Base-by-base conservation (phyloP, 2,888 invertebrate species). In the Parnassius orleans region DNA sequence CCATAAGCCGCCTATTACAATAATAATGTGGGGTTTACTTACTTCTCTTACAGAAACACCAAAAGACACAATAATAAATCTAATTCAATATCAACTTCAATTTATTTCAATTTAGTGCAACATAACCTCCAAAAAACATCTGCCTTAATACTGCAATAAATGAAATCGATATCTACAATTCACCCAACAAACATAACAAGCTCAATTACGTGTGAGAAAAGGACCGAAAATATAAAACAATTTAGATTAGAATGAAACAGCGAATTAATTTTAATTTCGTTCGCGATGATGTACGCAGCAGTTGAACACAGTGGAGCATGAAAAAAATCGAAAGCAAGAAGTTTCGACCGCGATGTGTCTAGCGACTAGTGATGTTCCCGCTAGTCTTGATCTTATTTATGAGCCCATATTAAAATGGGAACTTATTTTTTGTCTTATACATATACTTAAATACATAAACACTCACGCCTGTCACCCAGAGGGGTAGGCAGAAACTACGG, bases 251-350 rank as follows among this genome's bases (percentile, higher is more conserved):
- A 61, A 56, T 2, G 61, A 61, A 48, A 61, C 15, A 44, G 56
- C 19, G 51, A 7, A 51, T n/a, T 61, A 56, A 50, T 56, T 56
- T 55, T 55, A 61, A 52, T 57, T 61, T 57, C 55, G 61, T 61
- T 47, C 33, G 33, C 33, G 43, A n/a, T 41, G 41, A 60, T 51
- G 51, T 44, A 55, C 48, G 56, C 52, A 11, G 55, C 12, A 56
- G 44, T 44, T 43, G n/a, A 51, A 43, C 53, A 50, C 61, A 57
- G 53, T 53, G 57, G 57, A 61, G 57, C 61, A 24, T 61, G 61
- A 57, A 61, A 41, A 52, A 61, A 57, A 61, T 61, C 61, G 61
- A 61, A 61, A 61, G 61, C 61, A 24, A 46, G 50, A 42, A 24
- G 44, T 50, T 50, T 51, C 55, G 60, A 44, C 47, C 24, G 53